Evolutionary conservation across 2,113 vertebrate genomes (phyloP), one percentile per base, ranked within the genome.

Genomic region (Atractosteus spatula): DNA sequence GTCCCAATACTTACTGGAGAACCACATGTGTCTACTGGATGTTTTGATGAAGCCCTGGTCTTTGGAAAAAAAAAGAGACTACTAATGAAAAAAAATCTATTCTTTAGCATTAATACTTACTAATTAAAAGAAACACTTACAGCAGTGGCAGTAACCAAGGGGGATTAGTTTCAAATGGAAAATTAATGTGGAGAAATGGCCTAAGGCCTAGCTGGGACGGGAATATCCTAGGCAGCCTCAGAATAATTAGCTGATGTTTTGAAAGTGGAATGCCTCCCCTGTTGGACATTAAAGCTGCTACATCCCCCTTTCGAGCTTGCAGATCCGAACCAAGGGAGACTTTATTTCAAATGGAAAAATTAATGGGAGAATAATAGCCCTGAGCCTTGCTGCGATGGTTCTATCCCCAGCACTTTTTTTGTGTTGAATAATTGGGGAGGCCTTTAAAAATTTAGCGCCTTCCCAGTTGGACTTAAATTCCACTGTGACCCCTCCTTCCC

Each of bases 271-370:
- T 84, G 88, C 88, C 86, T 88, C 86, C 88, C 81, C 88, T 91
- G 79, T 89, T 86, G 87, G 85, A 86, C 81, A 85, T 81, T 70
- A 70, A 72, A 7, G 79, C 76, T 75, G 82, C 80, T 85, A 81
- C 85, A 84, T 66, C 79, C 77, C 73, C 71, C 70, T 51, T 56
- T 64, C 55, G 11, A 13, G 71, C 45, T 10, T 43, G 55, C 62
- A 43, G 16, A 64, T 29, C n/a, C 56, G n/a, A 59, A 59, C 71
- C 71, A 71, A 78, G 62, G 74, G 87, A 87, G 91, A 83, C 83
- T 86, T 86, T 85, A 89, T 90, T 92, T 92, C 87, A 92, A 90
- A 91, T 91, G 84, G 91, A 92, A 92, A 92, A 91, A 91, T 91
- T 92, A 90, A 92, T 92, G 87, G 84, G 89, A 84, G 82, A 89